Base-by-base conservation (phyloP, 2,113 vertebrate genomes). In the Catharus fuscescens region DNA sequence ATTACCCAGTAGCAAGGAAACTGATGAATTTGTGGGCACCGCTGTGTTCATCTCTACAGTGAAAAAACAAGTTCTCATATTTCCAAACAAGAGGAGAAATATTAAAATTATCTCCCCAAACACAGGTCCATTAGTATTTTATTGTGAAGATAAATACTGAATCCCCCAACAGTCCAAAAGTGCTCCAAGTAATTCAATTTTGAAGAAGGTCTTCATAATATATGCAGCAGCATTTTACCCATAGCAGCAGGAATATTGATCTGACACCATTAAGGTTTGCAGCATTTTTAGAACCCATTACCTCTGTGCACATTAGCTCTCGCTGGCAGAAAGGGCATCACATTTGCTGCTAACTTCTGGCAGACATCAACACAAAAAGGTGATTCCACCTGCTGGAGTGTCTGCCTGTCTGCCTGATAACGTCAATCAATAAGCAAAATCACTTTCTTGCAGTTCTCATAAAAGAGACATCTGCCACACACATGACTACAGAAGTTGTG, bases 351-450 rank as follows among this genome's bases (percentile, higher is more conserved):
- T 98, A 98, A 97, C 95, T 91, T 94, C 96, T 98, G 97, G 87
- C 96, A 98, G 96, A 94, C 95, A 97, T 97, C 97, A 97, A 94
- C 95, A 97, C 95, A 91, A 96, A 97, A 97, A 98, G 95, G 94
- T 97, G 97, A 98, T 97, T 97, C 95, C 96, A 97, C 97, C 95
- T 98, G 97, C 95, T 96, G 59, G 44, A 69, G 86, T 97, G 96
- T 97, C 97, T 98, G 96, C 94, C 96, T 97, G 95, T 73, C 95
- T 97, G 74, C 94, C 96, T 98, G 98, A 98, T 97, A 98, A 97
- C 96, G 98, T 97, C 98, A 98, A 94, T 98, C 98, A 98, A 98
- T 98, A 98, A 86, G 74, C 88, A 96, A 97, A 98, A 97, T 97
- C 90, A 93, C 95, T 97, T 97, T 95, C 96, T 96, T 80, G 50